Conservation (phyloP, 2,888 invertebrate genomes). For the Teleogryllus oceanicus region DNA sequence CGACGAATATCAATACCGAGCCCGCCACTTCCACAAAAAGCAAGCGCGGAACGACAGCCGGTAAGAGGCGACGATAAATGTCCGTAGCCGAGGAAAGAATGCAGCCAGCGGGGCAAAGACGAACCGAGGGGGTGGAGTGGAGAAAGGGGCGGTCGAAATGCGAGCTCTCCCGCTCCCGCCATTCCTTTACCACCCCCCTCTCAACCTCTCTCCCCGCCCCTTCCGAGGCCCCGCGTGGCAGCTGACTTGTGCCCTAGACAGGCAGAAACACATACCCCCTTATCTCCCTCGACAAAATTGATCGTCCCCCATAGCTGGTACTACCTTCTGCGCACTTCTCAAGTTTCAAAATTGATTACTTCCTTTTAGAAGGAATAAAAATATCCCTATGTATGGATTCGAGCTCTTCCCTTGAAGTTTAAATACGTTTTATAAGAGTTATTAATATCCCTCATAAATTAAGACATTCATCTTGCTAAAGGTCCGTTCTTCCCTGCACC, state of each 20-base stretch:
- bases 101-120: too few species aligned
- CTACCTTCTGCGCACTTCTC: neutral
- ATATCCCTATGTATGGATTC: slow-evolving; percentile 18
- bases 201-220: too few species aligned
- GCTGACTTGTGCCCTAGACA: neutral
- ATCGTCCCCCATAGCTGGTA: neutral
- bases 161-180: too few species aligned
- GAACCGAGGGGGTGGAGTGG: too few species aligned
- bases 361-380: slow-evolving; percentile 18
- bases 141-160: too few species aligned
- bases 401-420: slow-evolving; percentile 18
- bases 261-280: slow-evolving; percentile 5
- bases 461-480: slow-evolving; percentile 18
- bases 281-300: slow-evolving; percentile 4
- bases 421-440: slow-evolving; percentile 18
- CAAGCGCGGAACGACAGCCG: too few species aligned
- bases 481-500: neutral
- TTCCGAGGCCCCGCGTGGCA: neutral
- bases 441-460: slow-evolving; percentile 18
- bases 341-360: slow-evolving; percentile 8
- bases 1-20: too few species aligned
- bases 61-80: too few species aligned
- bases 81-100: too few species aligned
- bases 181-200: too few species aligned
- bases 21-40: too few species aligned